Percentiles rank a stretch among this genome's conserved stretches.
These are phyloP conservation scores for Coracias cyanogaster DNA, from an alignment of 2,797 vertebrate species.

Conservation along the genomic window DNA sequence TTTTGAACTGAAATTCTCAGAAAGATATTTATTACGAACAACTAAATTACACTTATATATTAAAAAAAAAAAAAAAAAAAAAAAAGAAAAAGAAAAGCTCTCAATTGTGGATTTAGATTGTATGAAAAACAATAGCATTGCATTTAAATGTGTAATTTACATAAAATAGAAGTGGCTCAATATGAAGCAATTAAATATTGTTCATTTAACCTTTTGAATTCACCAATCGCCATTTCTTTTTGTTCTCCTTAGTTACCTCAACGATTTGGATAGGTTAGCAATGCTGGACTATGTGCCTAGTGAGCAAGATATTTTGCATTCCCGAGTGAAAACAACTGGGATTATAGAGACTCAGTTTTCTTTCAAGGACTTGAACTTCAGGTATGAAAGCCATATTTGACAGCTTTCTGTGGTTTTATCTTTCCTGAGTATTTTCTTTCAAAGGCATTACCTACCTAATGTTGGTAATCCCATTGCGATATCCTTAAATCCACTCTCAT, in stretches of 20 bases:
- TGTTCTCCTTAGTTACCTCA: constrained; percentile 74
- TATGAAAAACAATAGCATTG: fast-evolving
- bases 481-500: background rate
- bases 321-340: constrained; percentile 81
- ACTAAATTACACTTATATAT: background rate
- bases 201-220: background rate
- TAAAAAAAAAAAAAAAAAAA: background rate
- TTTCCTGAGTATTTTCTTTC: background rate
- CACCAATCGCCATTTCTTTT: background rate
- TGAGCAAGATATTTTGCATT: constrained; percentile 80
- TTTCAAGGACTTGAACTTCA: constrained; percentile 83
- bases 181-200: background rate
- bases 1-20: background rate
- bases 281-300: constrained; percentile 73
- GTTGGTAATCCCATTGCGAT: background rate
- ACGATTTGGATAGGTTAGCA: constrained; percentile 76
- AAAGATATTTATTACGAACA: background rate
- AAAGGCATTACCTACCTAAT: background rate
- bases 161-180: background rate
- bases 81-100: background rate
- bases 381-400: constrained; percentile 45
- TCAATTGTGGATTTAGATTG: background rate
- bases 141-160: background rate
- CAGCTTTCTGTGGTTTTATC: background rate
- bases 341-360: constrained; percentile 83